These are phyloP conservation scores for Orthonevra nobilis DNA, from an alignment of 2,888 invertebrate species.

Conservation along the genomic window DNA sequence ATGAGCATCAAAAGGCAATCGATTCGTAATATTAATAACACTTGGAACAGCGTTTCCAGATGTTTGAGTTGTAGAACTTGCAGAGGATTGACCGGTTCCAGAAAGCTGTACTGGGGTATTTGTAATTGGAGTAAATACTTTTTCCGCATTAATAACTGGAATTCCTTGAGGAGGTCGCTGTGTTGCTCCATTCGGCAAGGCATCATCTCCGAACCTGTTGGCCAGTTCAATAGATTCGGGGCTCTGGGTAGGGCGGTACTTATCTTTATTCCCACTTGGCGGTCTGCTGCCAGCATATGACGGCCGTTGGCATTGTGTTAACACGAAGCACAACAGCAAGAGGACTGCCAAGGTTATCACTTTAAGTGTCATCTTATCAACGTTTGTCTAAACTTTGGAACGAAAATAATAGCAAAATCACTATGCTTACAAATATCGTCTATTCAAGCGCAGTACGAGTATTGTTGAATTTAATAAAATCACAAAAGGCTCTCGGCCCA, in stretches of 20 bases:
- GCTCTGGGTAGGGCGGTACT: conserved; percentile 77
- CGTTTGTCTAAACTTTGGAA: background rate
- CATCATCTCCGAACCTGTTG: conserved; percentile 82
- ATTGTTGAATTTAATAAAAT: background rate
- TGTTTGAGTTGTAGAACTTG: conserved; percentile 9
- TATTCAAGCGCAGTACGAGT: background rate
- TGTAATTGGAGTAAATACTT: conserved; percentile 48
- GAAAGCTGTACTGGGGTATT: conserved; percentile 26
- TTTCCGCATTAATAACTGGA: conserved; percentile 73
- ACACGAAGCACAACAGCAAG: conserved; percentile 26
- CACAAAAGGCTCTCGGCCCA: background rate
- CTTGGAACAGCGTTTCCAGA: conserved; percentile 15
- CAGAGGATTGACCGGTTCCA: conserved; percentile 1
- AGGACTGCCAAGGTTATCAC: conserved; percentile 15
- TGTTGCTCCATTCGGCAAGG: conserved; percentile 72
- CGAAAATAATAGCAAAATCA: background rate
- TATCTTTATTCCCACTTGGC: conserved; percentile 83
- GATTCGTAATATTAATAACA: background rate
- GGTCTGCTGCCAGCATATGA: conserved; percentile 84
- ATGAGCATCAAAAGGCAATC: conserved; percentile 84
- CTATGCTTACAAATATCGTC: background rate
- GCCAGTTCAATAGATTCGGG: conserved; percentile 74
- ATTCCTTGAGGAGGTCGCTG: conserved; percentile 76
- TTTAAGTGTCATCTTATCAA: conserved; percentile 24
- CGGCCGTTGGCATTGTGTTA: conserved; percentile 81